Evolutionary conservation across 2,888 invertebrate species (phyloP), one percentile per base, ranked within the genome.

Genomic region (Keiferia lycopersicella): DNA sequence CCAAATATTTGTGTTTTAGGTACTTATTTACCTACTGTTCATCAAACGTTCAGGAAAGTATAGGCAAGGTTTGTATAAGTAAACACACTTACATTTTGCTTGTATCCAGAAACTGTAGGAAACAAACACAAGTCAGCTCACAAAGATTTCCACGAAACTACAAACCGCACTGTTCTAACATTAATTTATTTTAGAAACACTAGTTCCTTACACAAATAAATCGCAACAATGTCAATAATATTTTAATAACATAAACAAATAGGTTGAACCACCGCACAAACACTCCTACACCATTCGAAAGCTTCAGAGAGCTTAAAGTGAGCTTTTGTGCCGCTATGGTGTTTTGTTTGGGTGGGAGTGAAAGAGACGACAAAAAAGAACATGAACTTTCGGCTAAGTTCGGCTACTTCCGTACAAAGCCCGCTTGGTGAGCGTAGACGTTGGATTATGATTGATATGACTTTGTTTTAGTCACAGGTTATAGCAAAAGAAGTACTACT

Each of bases 281-380:
- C 74, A 71, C 74, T 73, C 72, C 68, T 76, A 73, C 69, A 69
- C 67, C 67, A 73, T 73, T 71, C 68, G 68, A 70, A 75, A 76
- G 71, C 73, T 71, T 64, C 69, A 68, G 72, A 76, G 69, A 76
- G 80, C 80, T 81, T 79, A 73, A 74, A 81, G 82, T 80, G 34
- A 79, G 14, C 41, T 79, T 71, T 70, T 56, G 68, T 68, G 71
- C 70, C 71, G 11, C 38, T 38, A 62, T 75, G 75, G 73, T 84
- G 85, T 85, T 88, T 87, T 86, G 66, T 83, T 83, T 83, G 78
- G 74, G 79, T 76, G 80, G 66, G 84, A 69, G 70, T 76, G 86
- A 90, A 81, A 68, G 84, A 83, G 89, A 90, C 71, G 78, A 72
- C 69, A 80, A 80, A 82, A 86, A 86, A 83, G 82, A 83, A 84